Evolutionary conservation across 2,888 invertebrate species (phyloP).

Genomic region (Rhimphoctona megacephalus): DNA sequence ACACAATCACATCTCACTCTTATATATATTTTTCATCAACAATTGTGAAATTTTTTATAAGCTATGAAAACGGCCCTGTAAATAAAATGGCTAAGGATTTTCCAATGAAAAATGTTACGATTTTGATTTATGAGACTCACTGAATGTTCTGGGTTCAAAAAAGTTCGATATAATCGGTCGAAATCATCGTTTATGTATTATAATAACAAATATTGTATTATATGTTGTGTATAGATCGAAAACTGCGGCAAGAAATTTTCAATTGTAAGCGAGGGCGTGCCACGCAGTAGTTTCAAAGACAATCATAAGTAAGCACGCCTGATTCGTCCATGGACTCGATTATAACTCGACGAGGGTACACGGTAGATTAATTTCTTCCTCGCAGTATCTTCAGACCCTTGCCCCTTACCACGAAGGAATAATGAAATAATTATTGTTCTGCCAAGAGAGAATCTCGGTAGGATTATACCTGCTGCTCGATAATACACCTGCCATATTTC

Average conservation of each 20-base stretch:
- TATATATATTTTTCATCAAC: background rate
- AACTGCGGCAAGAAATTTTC: conserved; percentile 51
- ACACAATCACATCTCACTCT: background rate
- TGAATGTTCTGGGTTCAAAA: background rate
- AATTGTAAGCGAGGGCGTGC: conserved; percentile 53
- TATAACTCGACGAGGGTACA: conserved; percentile 29
- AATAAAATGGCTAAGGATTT: background rate
- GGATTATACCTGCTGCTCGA: conserved; percentile 29
- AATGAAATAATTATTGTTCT: conserved; percentile 55
- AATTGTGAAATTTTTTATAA: background rate
- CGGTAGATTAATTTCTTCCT: conserved; percentile 50
- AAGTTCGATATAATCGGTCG: conserved; percentile 43
- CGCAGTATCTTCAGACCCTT: conserved; percentile 2
- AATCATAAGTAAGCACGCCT: conserved; percentile 15
- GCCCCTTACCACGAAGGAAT: conserved; percentile 5
- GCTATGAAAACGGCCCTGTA: background rate
- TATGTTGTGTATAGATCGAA: background rate
- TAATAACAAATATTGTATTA: background rate
- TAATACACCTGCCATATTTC: conserved; percentile 52
- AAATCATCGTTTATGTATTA: conserved; percentile 37
- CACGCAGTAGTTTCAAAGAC: background rate
- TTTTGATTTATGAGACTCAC: background rate
- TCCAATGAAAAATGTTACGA: too few relatives aligned
- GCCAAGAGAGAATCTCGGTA: conserved; percentile 6
- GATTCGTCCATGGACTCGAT: conserved; percentile 40